Conservation (phyloP, 2,797 vertebrate species). For the Phoeniculus purpureus region DNA sequence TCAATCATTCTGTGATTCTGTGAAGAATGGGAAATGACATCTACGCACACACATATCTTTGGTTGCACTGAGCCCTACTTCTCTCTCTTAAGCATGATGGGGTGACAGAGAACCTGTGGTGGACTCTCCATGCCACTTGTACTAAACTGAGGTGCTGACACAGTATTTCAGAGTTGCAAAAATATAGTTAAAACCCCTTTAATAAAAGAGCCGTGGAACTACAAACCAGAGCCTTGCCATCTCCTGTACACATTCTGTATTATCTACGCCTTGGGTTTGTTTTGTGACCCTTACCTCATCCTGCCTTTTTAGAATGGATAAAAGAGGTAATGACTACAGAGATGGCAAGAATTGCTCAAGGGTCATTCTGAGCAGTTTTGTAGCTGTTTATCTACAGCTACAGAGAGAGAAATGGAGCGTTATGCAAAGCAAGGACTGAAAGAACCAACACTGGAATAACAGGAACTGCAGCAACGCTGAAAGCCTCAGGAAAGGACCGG, state of each 20-base stretch:
- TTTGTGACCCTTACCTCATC: not conserved
- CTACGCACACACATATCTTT: not conserved
- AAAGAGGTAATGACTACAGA: conserved; percentile 3
- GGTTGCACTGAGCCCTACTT: not conserved
- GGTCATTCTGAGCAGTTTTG: conserved; percentile 5
- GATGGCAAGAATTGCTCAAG: not conserved
- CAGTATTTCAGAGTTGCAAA: not conserved
- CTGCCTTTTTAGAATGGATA: conserved; percentile 1
- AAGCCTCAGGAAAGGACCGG: not conserved
- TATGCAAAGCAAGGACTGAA: not conserved
- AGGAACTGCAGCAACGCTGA: not conserved
- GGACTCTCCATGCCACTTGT: not conserved
- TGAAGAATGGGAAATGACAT: not conserved
- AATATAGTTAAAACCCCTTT: not conserved
- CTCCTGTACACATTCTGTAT: not conserved
- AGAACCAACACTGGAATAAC: not conserved
- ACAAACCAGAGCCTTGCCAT: not conserved
- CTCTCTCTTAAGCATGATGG: not conserved
- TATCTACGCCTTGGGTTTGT: not conserved
- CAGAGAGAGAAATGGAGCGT: not conserved
- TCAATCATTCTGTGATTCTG: too few species aligned
- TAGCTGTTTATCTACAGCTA: conserved; percentile 3
- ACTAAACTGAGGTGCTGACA: not conserved
- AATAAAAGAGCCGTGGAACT: not conserved
- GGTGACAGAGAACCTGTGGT: not conserved